These are phyloP conservation scores for Cheilosia vulpina DNA, from an alignment of 2,888 invertebrate genomes.

Conservation along the genomic window DNA sequence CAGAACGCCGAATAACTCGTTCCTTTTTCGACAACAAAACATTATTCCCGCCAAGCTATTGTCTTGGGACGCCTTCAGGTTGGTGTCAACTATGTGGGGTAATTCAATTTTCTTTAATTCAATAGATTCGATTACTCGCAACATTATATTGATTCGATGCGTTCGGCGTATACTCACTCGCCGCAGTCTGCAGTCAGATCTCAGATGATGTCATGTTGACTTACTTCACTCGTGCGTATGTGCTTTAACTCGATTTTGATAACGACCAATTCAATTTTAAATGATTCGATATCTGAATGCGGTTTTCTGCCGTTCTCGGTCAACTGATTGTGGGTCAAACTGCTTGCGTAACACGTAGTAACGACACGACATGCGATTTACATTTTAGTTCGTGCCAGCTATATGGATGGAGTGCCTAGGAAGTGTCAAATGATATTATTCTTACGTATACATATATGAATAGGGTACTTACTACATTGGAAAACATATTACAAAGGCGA, in stretches of 20 bases:
- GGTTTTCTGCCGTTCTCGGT: constrained; percentile 55
- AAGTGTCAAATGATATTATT: constrained; percentile 5
- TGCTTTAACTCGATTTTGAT: constrained; percentile 62
- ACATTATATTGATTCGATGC: constrained; percentile 58
- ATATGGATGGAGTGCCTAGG: not conserved
- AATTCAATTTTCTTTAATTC: constrained; percentile 67
- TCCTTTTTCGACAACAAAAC: constrained; percentile 2
- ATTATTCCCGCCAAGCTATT: not conserved
- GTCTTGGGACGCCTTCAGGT: constrained; percentile 4
- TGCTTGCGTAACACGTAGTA: constrained; percentile 51
- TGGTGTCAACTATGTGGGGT: constrained; percentile 60
- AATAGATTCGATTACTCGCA: constrained; percentile 47
- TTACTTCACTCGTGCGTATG: constrained; percentile 1
- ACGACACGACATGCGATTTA: not conserved
- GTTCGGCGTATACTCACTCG: constrained; percentile 14
- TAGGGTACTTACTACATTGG: not conserved
- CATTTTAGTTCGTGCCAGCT: not conserved
- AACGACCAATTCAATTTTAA: constrained; percentile 69
- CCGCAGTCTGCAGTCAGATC: constrained; percentile 22
- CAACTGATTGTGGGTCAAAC: constrained; percentile 66
- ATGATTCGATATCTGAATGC: constrained; percentile 60
- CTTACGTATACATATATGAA: not conserved
- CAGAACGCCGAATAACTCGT: not conserved
- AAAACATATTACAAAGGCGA: not conserved
- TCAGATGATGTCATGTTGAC: constrained; percentile 61